Evolutionary conservation across 2,888 invertebrate species (phyloP).

Genomic region (Kryphioiulus occultus): DNA sequence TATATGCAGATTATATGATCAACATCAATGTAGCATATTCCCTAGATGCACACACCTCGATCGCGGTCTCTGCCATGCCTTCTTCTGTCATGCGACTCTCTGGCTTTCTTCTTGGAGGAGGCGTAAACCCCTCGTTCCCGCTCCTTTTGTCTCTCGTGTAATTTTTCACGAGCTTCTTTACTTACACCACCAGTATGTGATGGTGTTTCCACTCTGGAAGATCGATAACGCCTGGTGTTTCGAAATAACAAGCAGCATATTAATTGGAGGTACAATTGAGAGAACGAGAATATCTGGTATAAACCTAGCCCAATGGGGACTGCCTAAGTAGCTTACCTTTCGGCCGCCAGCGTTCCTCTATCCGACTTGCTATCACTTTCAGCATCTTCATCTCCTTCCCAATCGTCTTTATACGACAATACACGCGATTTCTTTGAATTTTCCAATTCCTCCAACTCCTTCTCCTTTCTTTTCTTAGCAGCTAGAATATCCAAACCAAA

Average conservation of each 20-base stretch:
- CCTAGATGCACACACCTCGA: neutral
- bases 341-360: neutral
- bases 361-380: conserved; percentile 51
- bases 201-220: conserved; percentile 86
- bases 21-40: no score
- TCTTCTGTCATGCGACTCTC: conserved; percentile 59
- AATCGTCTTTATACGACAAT: conserved; percentile 43
- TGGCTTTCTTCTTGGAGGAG: conserved; percentile 69
- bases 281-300: no score
- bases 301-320: no score
- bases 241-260: conserved; percentile 33
- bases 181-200: conserved; percentile 93
- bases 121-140: conserved; percentile 76
- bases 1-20: neutral
- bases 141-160: conserved; percentile 68
- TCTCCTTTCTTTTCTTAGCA: conserved; percentile 64
- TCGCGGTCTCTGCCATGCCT: conserved; percentile 57
- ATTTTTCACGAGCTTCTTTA: conserved; percentile 75
- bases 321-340: neutral
- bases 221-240: conserved; percentile 72
- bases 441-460: conserved; percentile 57
- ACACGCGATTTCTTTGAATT: conserved; percentile 55
- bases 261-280: neutral
- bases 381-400: conserved; percentile 54
- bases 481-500: conserved; percentile 87